These are phyloP conservation scores for Phylloscopus trochilus DNA, from an alignment of 2,113 vertebrate species.

Conservation along the genomic window DNA sequence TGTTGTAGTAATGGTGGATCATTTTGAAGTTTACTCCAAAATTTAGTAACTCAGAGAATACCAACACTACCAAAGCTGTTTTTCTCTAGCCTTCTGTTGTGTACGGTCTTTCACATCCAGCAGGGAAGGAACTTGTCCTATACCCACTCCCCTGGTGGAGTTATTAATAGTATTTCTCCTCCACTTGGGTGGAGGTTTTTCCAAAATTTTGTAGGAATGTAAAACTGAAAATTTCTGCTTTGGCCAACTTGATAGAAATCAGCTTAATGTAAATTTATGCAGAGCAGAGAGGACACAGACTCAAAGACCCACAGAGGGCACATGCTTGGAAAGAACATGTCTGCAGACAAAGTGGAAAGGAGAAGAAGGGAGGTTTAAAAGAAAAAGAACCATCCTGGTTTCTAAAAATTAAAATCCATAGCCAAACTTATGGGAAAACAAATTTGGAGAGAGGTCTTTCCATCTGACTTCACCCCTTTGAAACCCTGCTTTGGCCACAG, in stretches of 20 bases:
- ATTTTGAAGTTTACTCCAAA: background rate
- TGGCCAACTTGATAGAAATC: background rate
- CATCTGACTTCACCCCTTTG: background rate
- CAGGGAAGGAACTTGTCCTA: background rate
- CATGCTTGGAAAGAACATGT: background rate
- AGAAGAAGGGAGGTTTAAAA: background rate
- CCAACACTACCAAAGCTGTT: background rate
- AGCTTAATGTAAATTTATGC: background rate
- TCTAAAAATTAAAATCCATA: background rate
- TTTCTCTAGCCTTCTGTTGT: background rate
- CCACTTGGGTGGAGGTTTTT: background rate
- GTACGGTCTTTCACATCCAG: background rate
- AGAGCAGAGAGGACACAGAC: background rate
- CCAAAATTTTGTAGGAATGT: background rate
- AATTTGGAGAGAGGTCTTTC: background rate
- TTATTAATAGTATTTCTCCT: background rate
- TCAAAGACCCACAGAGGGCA: background rate
- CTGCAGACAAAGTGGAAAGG: background rate
- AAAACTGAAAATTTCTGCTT: background rate
- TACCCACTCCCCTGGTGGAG: background rate
- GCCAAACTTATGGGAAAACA: background rate
- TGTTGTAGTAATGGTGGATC: background rate
- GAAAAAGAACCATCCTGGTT: background rate
- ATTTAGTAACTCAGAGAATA: background rate
- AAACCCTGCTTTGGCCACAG: background rate